Base-by-base conservation (phyloP, 2,888 invertebrate genomes). In the Cataglyphis altisquamis region DNA sequence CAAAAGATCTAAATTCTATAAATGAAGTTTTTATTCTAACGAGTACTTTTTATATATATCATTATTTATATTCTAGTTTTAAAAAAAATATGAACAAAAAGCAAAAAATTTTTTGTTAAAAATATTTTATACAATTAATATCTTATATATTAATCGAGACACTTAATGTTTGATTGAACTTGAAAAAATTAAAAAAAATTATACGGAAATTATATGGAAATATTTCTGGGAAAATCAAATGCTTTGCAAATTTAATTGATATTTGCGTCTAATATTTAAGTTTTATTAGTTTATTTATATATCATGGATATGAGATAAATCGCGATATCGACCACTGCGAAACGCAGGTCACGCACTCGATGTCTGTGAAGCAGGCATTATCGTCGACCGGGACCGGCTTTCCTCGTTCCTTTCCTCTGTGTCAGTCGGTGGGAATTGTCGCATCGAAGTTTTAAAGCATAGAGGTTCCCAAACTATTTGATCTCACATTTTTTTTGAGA, bases 321-420 rank as follows among this genome's bases (percentile, higher is more conserved):
- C 57, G 68, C 68, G 68, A 10, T 55, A 67, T 66, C 67, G 39
- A 55, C 15, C 67, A 39, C 64, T 77, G 67, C 39, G 32, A 78
- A 70, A 78, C 78, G 36, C 78, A 36, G 78, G 72, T 80, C 77
- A 77, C 77, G 77, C 77, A 77, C 68, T 77, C 45, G 72, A 72
- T 80, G 72, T 72, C 36, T 80, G 60, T 36, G 36, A 48, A 62
- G 72, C 57, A 68, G 41, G 68, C 72, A 80, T 80, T 80, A 80
- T 80, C 41, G 60, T 72, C 72, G 78, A 72, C 48, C 64, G 36
- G 18, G 64, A 52, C 36, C 72, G 60, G 9, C 57, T 60, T 70
- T 62, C 60, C 66, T 66, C 64, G 67, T 67, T 64, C 48, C 60
- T 72, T 80, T 72, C 60, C 45, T 62, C 72, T 60, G 41, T 62